Evolutionary conservation across 2,797 vertebrate genomes (phyloP), one percentile per base, ranked within the genome.

Genomic region (Acomys russatus): DNA sequence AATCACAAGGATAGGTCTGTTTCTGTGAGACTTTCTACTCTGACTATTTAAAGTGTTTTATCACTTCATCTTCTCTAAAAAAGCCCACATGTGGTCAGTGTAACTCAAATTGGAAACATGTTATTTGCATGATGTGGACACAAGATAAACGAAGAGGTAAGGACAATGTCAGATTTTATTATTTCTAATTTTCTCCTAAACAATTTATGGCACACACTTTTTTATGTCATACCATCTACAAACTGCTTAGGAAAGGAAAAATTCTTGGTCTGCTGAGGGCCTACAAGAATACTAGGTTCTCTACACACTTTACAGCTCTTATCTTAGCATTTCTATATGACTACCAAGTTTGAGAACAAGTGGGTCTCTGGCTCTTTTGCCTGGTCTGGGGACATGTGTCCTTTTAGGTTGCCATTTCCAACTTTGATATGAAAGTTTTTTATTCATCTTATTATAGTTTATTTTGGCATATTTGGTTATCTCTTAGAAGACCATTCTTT

Each of bases 231-330:
- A 15, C 11, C 11, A 87, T 84, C 2, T 14, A 80, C 18, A 80
- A 78, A 38, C 54, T 96, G 59, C 49, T 88, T 35, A 91, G 90
- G 18, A 8, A 88, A 96, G n/a, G 49, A 56, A 20, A 92, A 91
- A 63, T 77, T 10, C 25, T 92, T 61, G n/a, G 63, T 30, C 63
- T 73, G 25, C 8, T 82, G 18, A 89, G 61, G 10, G 76, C 54
- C 88, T 71, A 33, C 5, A 33, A 2, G 28, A 5, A 28, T 51
- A 51, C 9, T 25, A 68, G 28, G 28, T 66, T 30, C 25, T 66
- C 63, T 84, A 8, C 63, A 22, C 33, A 51, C 51, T 12, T 49
- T 33, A 63, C 17, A 64, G 80, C 61, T 64, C 7, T 64, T 49
- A 49, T 15, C 15, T 49, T 63, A 51, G 82, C 22, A 68, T 51